Base-by-base conservation (phyloP, 2,888 invertebrate species). In the Eurytoma californica region DNA sequence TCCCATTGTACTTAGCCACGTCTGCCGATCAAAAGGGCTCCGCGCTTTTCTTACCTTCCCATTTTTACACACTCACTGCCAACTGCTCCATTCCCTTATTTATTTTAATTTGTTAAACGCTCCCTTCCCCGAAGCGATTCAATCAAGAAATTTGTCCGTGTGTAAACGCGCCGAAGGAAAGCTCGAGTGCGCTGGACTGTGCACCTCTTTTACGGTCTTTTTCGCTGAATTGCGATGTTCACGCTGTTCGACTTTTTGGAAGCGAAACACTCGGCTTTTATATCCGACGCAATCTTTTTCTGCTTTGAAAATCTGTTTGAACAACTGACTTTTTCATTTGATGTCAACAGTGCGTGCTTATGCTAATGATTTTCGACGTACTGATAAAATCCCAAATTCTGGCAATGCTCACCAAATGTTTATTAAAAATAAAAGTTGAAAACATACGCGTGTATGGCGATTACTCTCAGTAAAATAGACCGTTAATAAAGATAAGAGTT, bases 401-500 rank as follows among this genome's bases (percentile, higher is more conserved):
- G 14, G 28, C 39, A 5, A 39, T 18, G 9, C n/a, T 47, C 53
- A 14, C 16, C 9, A 39, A 39, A 60, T 60, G 60, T 63, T 63
- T 63, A 39, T 18, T 39, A 39, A 18, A 63, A 39, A 14, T 24
- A 28, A 60, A 60, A 60, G 9, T 30, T 18, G 63, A 63, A 63
- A 7, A 63, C 9, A 39, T 0, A 39, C 39, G 39, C n/a, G 20
- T 18, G 13, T n/a, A 3, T 24, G 20, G 24, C 16, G 14, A 67
- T 18, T 67, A 28, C 28, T 28, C 28, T 24, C 28, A 47, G n/a
- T 39, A n/a, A 7, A 30, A 39, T 49, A 39, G 49, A 9, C 53
- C 24, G 67, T 67, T 72, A 53, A 72, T 63, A 72, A 72, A 72
- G 72, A 72, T 72, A 63, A 72, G 63, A 53, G 53, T 16, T 72